Base-by-base conservation (phyloP, 2,888 invertebrate species). In the Eupithecia pulchellata region DNA sequence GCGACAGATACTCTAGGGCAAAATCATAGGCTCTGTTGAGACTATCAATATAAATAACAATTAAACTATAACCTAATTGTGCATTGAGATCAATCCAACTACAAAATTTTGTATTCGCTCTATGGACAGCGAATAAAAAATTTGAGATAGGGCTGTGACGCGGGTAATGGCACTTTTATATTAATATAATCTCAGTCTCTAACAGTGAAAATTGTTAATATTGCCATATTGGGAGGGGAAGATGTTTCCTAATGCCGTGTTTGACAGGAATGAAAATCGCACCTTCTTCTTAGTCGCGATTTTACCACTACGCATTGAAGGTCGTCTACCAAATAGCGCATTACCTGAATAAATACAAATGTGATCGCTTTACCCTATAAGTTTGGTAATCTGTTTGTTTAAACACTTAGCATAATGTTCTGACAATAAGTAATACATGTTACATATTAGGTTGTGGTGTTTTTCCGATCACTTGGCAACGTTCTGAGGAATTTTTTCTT, bases 351-450 rank as follows among this genome's bases (percentile, higher is more conserved):
- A 34, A 30, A 14, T 36, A 61, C 32, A 32, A 60, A 64, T 58
- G 17, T 9, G 27, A 30, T 55, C 55, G 20, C 20, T 17, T 57
- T 60, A 64, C 47, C 5, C 8, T 66, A 66, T 65, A 65, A 73
- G 68, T 65, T 70, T 39, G 70, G 70, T 68, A 61, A 68, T 73
- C 58, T 73, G 60, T 75, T 73, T 75, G 58, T 39, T 11, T 13
- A 25, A 65, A 32, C 66, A 36, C 63, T 73, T 71, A 61, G 14
- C 69, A 68, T n/a, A n/a, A 17, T 29, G 25, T 42, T 66, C 34
- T 8, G 63, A 36, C n/a, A 57, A 57, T 36, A 47, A 32, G 60
- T 62, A n/a, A 61, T 60, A 13, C 1, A 32, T 20, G 11, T 60
- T n/a, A 20, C 58, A n/a, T 60, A 32, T 60, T n/a, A n/a, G 30